Evolutionary conservation across 1,140 invertebrate species (phyloP), one percentile per base, ranked within the genome.

Genomic region (Notospermus geniculatus): DNA sequence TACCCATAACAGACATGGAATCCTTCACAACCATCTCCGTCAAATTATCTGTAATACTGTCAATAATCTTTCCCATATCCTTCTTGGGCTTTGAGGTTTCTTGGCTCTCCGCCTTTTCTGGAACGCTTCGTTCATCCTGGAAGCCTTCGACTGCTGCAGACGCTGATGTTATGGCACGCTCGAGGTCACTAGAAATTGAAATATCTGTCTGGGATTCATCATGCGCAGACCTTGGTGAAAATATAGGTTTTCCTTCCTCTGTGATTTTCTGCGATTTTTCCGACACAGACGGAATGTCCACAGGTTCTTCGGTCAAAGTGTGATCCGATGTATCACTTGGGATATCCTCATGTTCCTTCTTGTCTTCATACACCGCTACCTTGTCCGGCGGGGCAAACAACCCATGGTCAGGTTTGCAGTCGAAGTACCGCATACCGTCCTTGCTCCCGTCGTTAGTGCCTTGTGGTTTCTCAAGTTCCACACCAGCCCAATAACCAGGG

Each of bases 401-500:
- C 2, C 83, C 83, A 66, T 81, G 78, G 36, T 73, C 68, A 5
- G 71, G 62, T 22, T 64, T 46, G 64, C 82, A 83, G 2, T 63
- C 70, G 61, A 83, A 83, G 62, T 83, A 84, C 13, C 72, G 61
- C 19, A 75, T 67, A 4, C 80, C 81, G 56, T 82, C 75, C 28
- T 83, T 74, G 11, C 64, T 71, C 1, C 84, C 84, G 71, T 84
- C 78, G 67, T 80, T 82, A 58, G 80, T 80, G 5, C 84, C 84
- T 25, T 80, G 68, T 7, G 81, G 73, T 41, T 71, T 61, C 55
- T 85, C 83, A 46, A 85, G 68, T 68, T 84, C 83, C 15, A 85
- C 78, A 4, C 84, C 84, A 56, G 79, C 83, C 83, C 83, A 84
- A 39, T 81, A 61, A 13, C 95, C 94, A 11, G 86, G 72, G 9